Conservation (phyloP, 2,797 vertebrate species). For the Muscicapa striata region DNA sequence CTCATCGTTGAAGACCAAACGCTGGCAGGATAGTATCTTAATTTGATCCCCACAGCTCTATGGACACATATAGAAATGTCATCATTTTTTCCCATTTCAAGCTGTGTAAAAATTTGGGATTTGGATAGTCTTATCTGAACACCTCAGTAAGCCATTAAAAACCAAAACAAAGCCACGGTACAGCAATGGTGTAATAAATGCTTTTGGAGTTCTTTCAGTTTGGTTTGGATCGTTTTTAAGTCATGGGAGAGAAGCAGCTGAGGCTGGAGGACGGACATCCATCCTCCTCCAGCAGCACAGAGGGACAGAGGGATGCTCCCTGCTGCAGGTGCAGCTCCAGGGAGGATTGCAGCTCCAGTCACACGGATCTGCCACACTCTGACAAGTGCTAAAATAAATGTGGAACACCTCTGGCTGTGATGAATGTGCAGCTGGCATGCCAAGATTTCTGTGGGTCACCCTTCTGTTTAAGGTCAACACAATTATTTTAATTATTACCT, state of each 20-base stretch:
- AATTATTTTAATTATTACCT: slow-evolving; percentile 31
- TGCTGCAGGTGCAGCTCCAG: not conserved
- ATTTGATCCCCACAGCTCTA: not conserved
- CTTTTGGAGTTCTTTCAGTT: not conserved
- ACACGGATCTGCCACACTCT: not conserved
- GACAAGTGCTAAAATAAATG: not conserved
- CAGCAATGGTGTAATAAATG: not conserved
- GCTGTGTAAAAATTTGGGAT: not conserved
- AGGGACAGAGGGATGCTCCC: rapidly evolving
- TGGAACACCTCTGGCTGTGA: not conserved
- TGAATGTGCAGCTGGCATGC: not conserved
- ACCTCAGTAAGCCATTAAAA: not conserved
- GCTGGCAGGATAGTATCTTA: not conserved
- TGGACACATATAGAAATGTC: not conserved
- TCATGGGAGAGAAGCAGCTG: not conserved
- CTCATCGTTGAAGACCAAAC: not conserved
- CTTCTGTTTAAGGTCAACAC: not conserved
- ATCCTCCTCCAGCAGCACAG: not conserved
- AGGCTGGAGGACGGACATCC: not conserved
- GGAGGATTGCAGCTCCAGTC: not conserved
- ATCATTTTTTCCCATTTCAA: not conserved
- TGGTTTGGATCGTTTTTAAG: not conserved
- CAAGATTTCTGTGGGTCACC: not conserved
- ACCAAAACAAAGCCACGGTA: not conserved
- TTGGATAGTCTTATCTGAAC: not conserved